Percentiles rank a stretch among this genome's conserved stretches.
Conservation (phyloP, 2,113 vertebrate species). For the Carollia perspicillata region DNA sequence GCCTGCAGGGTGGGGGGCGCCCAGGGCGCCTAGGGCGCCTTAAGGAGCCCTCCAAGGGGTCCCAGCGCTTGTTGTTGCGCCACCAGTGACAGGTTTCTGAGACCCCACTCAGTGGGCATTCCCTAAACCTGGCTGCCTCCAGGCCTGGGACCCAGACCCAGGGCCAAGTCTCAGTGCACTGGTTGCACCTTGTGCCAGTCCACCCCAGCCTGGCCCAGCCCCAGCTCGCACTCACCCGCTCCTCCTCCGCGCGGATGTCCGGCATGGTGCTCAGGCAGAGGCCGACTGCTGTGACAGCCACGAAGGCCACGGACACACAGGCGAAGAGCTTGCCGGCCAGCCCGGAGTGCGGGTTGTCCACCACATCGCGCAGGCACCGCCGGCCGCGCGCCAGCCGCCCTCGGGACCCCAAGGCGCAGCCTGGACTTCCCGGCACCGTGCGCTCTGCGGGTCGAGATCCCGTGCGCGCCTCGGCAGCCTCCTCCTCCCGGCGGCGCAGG, state of each 20-base stretch:
- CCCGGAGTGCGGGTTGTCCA: constrained; percentile 95
- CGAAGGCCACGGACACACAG: constrained; percentile 93
- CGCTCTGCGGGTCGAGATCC: constrained; percentile 72
- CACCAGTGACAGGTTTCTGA: neutral
- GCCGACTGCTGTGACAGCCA: constrained; percentile 94
- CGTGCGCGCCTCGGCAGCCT: constrained; percentile 87
- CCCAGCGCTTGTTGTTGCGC: neutral
- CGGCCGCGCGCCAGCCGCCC: constrained; percentile 82
- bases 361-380: constrained; percentile 91
- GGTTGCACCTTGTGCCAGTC: neutral
- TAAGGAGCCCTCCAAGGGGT: neutral
- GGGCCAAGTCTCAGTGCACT: accelerated
- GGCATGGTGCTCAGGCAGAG: constrained; percentile 98
- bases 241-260: constrained; percentile 94
- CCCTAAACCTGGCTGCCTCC: neutral
- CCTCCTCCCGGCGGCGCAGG: constrained; percentile 90
- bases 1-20: neutral
- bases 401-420: constrained; percentile 77
- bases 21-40: accelerated
- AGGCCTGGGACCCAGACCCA: accelerated
- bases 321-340: constrained; percentile 96
- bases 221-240: constrained; percentile 87
- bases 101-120: neutral
- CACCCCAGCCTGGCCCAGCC: neutral
- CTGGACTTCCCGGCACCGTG: neutral